phyloP scores from a whole-genome alignment of 2,113 vertebrate genomes.

The Epinephelus moara region DNA sequence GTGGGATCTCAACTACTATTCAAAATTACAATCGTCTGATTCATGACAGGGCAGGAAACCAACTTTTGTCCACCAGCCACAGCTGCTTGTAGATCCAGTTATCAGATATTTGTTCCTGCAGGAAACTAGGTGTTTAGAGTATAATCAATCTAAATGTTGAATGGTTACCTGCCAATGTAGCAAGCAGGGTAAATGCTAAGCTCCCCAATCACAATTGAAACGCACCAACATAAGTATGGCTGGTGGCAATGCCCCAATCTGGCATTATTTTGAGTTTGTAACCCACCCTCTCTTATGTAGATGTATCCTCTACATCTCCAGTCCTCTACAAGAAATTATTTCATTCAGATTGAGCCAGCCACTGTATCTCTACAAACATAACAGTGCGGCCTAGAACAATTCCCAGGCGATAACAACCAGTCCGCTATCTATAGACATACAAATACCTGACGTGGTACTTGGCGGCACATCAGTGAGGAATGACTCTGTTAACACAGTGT shows the following conservation, averaged over 20 bases:
- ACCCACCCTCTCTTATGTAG: not conserved
- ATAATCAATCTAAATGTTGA: not conserved
- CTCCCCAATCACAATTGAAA: slow-evolving; percentile 7
- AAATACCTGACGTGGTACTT: slow-evolving; percentile 67
- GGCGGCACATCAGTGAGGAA: slow-evolving; percentile 54
- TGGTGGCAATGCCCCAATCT: not conserved
- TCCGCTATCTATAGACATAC: slow-evolving; percentile 63
- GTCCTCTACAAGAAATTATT: slow-evolving; percentile 10
- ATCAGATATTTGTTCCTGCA: not conserved
- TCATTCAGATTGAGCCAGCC: slow-evolving; percentile 40
- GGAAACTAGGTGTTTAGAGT: not conserved
- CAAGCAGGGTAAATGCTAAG: not conserved
- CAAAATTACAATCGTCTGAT: slow-evolving; percentile 17
- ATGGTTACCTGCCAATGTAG: not conserved
- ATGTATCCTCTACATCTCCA: not conserved
- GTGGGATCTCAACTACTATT: slow-evolving; percentile 47
- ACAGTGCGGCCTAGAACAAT: slow-evolving; percentile 48
- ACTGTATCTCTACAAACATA: slow-evolving; percentile 42
- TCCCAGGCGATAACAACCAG: slow-evolving; percentile 63
- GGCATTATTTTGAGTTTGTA: slow-evolving; percentile 5
- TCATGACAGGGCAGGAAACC: slow-evolving; percentile 38
- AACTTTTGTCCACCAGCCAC: slow-evolving; percentile 3
- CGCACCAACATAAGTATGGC: not conserved
- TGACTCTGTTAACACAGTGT: slow-evolving; percentile 57
- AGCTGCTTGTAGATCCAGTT: not conserved